These are phyloP conservation scores for Argyrosomus japonicus DNA, from an alignment of 2,113 vertebrate genomes.

Conservation along the genomic window DNA sequence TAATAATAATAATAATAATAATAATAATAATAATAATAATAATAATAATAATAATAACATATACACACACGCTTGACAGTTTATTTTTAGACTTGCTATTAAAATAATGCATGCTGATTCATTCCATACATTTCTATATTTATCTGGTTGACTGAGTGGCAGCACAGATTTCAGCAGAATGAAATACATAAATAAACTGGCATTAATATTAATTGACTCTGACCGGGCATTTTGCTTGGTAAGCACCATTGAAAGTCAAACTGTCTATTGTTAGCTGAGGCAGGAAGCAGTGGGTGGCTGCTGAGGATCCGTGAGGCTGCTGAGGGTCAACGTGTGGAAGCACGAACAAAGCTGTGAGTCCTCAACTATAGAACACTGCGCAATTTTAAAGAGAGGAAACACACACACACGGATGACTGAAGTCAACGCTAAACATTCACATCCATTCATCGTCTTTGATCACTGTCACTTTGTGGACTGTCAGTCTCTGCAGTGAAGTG, in stretches of 20 bases:
- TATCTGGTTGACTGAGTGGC: slow-evolving; percentile 10
- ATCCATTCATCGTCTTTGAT: slow-evolving; percentile 1
- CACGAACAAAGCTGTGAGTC: slow-evolving; percentile 45
- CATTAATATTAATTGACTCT: slow-evolving; percentile 56
- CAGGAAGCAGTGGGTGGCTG: slow-evolving; percentile 69
- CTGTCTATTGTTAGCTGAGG: slow-evolving; percentile 67
- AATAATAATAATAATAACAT: too few species aligned
- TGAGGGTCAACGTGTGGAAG: slow-evolving; percentile 64
- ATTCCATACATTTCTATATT: slow-evolving; percentile 38
- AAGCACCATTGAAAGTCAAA: slow-evolving; percentile 53
- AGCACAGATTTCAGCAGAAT: slow-evolving; percentile 32
- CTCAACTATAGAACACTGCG: background rate
- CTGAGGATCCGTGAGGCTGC: slow-evolving; percentile 34
- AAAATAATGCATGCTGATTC: background rate
- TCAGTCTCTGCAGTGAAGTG: background rate
- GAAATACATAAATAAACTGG: background rate
- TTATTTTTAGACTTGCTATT: background rate
- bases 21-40: too few species aligned
- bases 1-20: too few species aligned
- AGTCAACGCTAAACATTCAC: slow-evolving; percentile 1
- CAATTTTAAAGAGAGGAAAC: slow-evolving; percentile 49
- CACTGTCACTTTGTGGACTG: background rate
- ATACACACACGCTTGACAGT: background rate
- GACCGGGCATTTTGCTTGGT: slow-evolving; percentile 63
- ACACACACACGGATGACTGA: background rate